phyloP scores from a whole-genome alignment of 2,888 invertebrate species.

The Leucoptera coffeella region DNA sequence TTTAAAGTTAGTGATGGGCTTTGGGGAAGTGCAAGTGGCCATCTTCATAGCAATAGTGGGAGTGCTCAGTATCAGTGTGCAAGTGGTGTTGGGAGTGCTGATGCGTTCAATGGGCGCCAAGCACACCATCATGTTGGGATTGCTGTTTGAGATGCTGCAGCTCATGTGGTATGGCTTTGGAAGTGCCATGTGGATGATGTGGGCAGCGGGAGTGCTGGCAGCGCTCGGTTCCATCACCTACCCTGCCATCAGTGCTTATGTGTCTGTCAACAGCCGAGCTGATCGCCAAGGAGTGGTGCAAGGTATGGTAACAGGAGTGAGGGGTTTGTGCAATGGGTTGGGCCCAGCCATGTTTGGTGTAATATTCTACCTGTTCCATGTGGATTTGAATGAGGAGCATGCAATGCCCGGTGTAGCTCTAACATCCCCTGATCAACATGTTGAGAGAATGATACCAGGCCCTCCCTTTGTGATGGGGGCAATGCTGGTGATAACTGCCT shows the following conservation, averaged over 20 bases:
- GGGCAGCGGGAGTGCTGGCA: conserved; percentile 95
- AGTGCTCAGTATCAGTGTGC: conserved; percentile 91
- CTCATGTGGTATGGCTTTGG: conserved; percentile 97
- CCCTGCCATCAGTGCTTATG: conserved; percentile 98
- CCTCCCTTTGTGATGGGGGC: conserved; percentile 99
- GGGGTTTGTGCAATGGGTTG: conserved; percentile 95
- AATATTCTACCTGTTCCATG: conserved; percentile 97
- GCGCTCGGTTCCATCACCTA: conserved; percentile 96
- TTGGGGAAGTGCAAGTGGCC: conserved; percentile 91
- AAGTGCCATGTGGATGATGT: conserved; percentile 98
- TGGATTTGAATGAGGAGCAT: conserved; percentile 84
- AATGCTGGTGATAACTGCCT: conserved; percentile 90
- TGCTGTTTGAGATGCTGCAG: conserved; percentile 94
- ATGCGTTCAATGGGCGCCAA: conserved; percentile 87
- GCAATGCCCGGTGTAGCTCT: conserved; percentile 13
- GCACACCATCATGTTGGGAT: conserved; percentile 94
- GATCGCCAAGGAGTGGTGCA: conserved; percentile 95
- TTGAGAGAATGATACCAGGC: conserved; percentile 80
- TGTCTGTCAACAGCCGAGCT: conserved; percentile 94
- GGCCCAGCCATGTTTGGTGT: conserved; percentile 98
- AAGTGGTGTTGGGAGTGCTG: conserved; percentile 77
- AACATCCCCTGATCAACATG: conserved; percentile 38
- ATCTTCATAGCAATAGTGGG: conserved; percentile 97
- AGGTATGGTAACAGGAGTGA: conserved; percentile 98
- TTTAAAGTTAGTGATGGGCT: conserved; percentile 94